Base-by-base conservation (phyloP, 1,140 invertebrate genomes). In the Hyles vespertilio region DNA sequence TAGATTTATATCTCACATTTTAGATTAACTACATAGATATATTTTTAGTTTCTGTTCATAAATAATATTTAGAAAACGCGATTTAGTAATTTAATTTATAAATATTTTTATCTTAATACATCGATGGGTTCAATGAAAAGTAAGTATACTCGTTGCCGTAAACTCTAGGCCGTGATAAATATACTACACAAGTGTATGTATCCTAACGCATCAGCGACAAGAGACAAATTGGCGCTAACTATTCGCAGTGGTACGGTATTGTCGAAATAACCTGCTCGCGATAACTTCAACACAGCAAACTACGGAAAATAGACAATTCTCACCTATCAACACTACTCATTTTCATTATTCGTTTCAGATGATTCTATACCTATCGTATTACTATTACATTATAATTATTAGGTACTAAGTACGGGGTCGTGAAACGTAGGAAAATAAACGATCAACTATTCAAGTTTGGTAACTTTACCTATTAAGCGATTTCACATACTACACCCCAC, bases 241-340 rank as follows among this genome's bases (percentile, higher is more conserved):
- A 44, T 32, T 53, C 51, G 36, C 51, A 53, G 5, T 51, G 49
- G 12, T 53, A 53, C 22, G 43, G 43, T 82, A 84, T 82, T 84
- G 79, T 82, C 79, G 65, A 74, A 70, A 68, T 59, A 73, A 68
- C 67, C 66, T 70, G 73, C 72, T 66, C 66, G 56, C 67, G 61
- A 69, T 75, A 80, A 76, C 69, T 75, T 70, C 67, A 67, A 79
- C 74, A 72, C 68, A 73, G 77, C 71, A 77, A 79, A 82, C 80
- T 85, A 84, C 80, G 79, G 79, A 85, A 82, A 85, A 85, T 85
- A 85, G 82, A 85, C 76, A 74, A 74, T 58, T 74, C 65, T 76
- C 63, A 72, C 74, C 33, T 59, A 63, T 63, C 45, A 55, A 51
- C n/a, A 43, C 60, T 71, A 71, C 60, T 62, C 65, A 55, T 59